phyloP scores from a whole-genome alignment of 1,140 invertebrate genomes.

The Lamellibrachia luymesi region DNA sequence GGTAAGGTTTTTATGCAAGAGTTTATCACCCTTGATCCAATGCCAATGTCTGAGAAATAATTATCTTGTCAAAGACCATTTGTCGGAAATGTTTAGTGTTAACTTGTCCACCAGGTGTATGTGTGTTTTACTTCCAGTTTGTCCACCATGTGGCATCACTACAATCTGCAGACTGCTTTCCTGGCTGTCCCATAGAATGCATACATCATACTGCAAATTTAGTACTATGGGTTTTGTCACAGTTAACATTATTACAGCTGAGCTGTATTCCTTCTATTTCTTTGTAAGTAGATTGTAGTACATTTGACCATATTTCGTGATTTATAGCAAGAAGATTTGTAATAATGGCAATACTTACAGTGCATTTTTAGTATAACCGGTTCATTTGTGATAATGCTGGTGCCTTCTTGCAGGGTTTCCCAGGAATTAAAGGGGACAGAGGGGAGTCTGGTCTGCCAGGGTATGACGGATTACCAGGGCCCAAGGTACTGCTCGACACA shows the following conservation, averaged over 20 bases:
- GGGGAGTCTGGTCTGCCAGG: slow-evolving; percentile 23
- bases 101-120: neutral
- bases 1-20: neutral
- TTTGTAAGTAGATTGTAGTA: neutral
- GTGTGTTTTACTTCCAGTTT: neutral
- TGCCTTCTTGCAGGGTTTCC: slow-evolving; percentile 4
- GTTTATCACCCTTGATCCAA: neutral
- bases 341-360: neutral
- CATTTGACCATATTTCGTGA: too few relatives aligned
- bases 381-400: neutral
- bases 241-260: neutral
- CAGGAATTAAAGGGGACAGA: slow-evolving; percentile 21
- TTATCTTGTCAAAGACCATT: neutral
- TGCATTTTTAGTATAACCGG: neutral
- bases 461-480: slow-evolving; percentile 19
- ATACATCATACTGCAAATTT: neutral
- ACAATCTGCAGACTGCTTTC: neutral
- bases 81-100: too few relatives aligned
- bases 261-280: neutral
- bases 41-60: neutral
- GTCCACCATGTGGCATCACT: neutral
- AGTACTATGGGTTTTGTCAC: neutral
- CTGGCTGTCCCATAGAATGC: neutral
- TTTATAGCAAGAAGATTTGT: too few relatives aligned
- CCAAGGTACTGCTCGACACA: slow-evolving; percentile 10